Evolutionary conservation across 2,888 invertebrate genomes (phyloP).

Genomic region (Operophtera brumata): DNA sequence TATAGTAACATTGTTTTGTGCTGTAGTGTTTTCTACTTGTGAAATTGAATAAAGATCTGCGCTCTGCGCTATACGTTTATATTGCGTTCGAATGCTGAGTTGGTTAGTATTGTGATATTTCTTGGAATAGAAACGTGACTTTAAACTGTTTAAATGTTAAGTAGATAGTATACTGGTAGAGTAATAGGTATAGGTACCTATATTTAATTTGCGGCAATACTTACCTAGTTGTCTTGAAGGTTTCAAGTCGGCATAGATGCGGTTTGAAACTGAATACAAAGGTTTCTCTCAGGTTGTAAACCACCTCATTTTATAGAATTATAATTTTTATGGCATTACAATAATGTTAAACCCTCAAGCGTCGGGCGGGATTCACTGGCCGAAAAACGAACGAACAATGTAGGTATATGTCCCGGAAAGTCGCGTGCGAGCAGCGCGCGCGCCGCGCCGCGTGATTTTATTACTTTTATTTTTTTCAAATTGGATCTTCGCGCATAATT

Average conservation of each 20-base stretch:
- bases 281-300: constrained; percentile 11
- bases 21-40: constrained; percentile 15
- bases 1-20: not conserved
- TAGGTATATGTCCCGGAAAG: too few relatives aligned
- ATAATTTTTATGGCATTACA: not conserved
- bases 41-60: constrained; percentile 14
- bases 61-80: constrained; percentile 1
- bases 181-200: too few relatives aligned
- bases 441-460: too few relatives aligned
- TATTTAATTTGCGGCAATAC: too few relatives aligned
- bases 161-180: not conserved
- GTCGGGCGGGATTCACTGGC: too few relatives aligned
- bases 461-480: too few relatives aligned
- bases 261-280: constrained; percentile 14
- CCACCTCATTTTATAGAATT: constrained; percentile 3
- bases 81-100: constrained; percentile 7
- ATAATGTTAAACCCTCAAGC: too few relatives aligned
- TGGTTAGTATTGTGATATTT: constrained; percentile 15
- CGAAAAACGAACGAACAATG: too few relatives aligned
- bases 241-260: constrained; percentile 14
- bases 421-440: too few relatives aligned
- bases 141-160: constrained; percentile 12
- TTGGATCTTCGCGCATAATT: too few relatives aligned
- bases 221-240: constrained; percentile 15
- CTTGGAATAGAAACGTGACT: constrained; percentile 25